phyloP scores from a whole-genome alignment of 2,797 vertebrate species.

The Lemur catta region DNA sequence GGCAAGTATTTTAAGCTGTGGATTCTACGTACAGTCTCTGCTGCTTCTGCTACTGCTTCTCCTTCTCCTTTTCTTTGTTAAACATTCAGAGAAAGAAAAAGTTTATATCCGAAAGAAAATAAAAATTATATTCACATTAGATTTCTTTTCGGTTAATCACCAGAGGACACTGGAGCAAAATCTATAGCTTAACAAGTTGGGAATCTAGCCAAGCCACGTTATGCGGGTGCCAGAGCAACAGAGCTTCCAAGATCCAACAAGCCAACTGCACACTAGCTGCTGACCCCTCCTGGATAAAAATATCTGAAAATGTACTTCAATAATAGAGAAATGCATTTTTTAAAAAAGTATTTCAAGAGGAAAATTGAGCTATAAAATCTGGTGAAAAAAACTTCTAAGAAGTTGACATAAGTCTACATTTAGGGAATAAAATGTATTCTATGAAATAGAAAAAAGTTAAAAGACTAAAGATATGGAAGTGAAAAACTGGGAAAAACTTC shows the following conservation, averaged over 20 bases:
- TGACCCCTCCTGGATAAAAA: neutral
- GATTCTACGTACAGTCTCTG: neutral
- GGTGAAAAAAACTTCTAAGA: neutral
- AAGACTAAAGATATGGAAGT: neutral
- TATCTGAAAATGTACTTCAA: neutral
- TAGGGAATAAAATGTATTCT: neutral
- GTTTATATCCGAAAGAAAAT: neutral
- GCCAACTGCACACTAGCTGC: neutral
- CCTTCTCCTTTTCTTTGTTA: neutral
- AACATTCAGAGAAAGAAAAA: neutral
- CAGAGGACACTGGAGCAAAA: neutral
- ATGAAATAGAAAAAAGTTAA: neutral
- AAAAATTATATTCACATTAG: neutral
- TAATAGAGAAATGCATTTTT: neutral
- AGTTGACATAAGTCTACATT: neutral
- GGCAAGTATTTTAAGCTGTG: neutral
- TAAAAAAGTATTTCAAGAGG: neutral
- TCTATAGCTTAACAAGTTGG: neutral
- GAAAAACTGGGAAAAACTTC: neutral
- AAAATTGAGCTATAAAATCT: conserved; percentile 8
- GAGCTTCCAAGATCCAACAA: neutral
- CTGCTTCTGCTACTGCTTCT: neutral
- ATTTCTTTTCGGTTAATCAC: neutral
- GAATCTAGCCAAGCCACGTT: neutral
- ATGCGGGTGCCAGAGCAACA: neutral